Base-by-base conservation (phyloP, 2,113 vertebrate genomes). In the Tachuris rubrigastra region DNA sequence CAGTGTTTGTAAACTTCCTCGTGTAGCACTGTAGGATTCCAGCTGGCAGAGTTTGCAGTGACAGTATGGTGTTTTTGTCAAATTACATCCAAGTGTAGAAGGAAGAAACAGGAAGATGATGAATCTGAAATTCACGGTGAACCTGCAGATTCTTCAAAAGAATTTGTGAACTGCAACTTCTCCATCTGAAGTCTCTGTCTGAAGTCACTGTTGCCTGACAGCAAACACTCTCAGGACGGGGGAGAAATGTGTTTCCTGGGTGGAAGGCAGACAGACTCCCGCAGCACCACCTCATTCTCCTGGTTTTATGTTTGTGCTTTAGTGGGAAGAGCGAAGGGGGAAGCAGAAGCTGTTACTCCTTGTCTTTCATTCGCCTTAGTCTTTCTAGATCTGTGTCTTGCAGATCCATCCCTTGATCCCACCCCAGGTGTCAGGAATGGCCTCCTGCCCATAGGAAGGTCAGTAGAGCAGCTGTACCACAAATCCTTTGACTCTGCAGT, bases 21-120 rank as follows among this genome's bases (percentile, higher is more conserved):
- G 3, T 20, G 39, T 72, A 82, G 66, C n/a, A 42, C 56, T 82
- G 53, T 8, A 7, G n/a, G 66, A 66, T 91, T 93, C 87, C 85
- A 83, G 62, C 41, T 95, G 90, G 81, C 87, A 82, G 53, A 93
- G n/a, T 85, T 76, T 90, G 44, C 44, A 79, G 71, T 83, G 71
- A 62, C 62, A 87, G 66, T 78, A 35, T 75, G 71, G 49, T 89
- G 56, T 68, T 75, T 76, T 87, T 85, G 74, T 94, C 80, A 89
- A 41, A 79, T 87, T 75, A 44, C 27, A 49, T 72, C 74, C 44
- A 79, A 91, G 37, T 76, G 50, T 46, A 60, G 80, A 82, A 65
- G 24, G 76, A 78, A 87, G 41, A 55, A 89, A 27, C 49, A 42
- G 24, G 52, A 56, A 76, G 49, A 85, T 41, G 53, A 67, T 21